Evolutionary conservation across 2,113 vertebrate genomes (phyloP).

Genomic region (Amphiprion ocellaris): DNA sequence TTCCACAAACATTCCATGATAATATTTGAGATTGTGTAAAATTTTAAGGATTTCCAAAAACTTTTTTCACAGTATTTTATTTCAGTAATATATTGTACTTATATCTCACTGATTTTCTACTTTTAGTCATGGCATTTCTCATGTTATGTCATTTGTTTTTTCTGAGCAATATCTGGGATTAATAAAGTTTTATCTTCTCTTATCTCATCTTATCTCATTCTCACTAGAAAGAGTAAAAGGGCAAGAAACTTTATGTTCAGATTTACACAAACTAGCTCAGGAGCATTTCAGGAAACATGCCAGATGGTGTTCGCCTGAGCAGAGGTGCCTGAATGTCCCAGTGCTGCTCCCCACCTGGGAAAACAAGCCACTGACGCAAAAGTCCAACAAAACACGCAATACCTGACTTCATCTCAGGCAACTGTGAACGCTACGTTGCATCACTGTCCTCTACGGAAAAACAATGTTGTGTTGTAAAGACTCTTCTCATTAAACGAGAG

Average conservation of each 20-base stretch:
- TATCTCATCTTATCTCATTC: too few relatives aligned
- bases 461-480: conserved; percentile 18
- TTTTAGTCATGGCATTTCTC: too few relatives aligned
- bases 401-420: conserved; percentile 70
- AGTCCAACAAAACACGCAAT: conserved; percentile 7
- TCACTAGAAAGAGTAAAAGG: not conserved
- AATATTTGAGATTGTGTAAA: too few relatives aligned
- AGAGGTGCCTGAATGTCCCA: conserved; percentile 37
- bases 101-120: too few relatives aligned
- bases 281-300: not conserved
- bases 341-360: conserved; percentile 46
- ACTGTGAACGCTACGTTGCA: conserved; percentile 68
- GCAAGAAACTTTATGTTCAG: not conserved
- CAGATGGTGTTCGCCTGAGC: conserved; percentile 34
- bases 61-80: too few relatives aligned
- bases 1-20: too few relatives aligned
- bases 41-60: too few relatives aligned
- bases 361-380: conserved; percentile 33
- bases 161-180: too few relatives aligned
- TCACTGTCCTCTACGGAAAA: conserved; percentile 63
- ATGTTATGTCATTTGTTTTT: too few relatives aligned
- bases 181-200: too few relatives aligned
- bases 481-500: conserved; percentile 21
- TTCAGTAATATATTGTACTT: too few relatives aligned
- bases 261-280: not conserved